These are phyloP conservation scores for Toxonevra muliebris DNA, from an alignment of 2,888 invertebrate genomes.

Conservation along the genomic window DNA sequence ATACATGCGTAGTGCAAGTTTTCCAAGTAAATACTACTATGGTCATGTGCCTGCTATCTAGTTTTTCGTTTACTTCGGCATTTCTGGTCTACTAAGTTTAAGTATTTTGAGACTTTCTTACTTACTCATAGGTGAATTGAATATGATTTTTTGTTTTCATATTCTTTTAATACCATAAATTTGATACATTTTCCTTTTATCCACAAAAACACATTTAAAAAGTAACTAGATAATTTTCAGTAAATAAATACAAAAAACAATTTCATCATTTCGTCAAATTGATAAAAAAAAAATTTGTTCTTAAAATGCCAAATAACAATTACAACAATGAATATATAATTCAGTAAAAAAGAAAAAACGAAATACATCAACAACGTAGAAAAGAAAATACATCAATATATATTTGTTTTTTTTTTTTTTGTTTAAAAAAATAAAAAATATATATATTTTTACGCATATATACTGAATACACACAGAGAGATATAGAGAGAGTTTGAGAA, in stretches of 20 bases:
- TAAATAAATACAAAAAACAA: too few species aligned
- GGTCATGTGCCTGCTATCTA: too few species aligned
- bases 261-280: too few species aligned
- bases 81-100: too few species aligned
- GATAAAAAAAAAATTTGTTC: neutral
- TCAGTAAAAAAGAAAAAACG: conserved; percentile 25
- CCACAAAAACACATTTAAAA: conserved; percentile 10
- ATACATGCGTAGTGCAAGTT: too few species aligned
- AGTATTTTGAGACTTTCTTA: too few species aligned
- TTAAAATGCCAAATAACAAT: conserved; percentile 28
- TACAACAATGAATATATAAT: conserved; percentile 30
- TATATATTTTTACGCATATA: conserved; percentile 19
- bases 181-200: conserved; percentile 4
- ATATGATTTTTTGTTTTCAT: too few species aligned
- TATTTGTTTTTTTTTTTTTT: conserved; percentile 17
- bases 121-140: too few species aligned
- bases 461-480: conserved; percentile 29
- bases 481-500: conserved; percentile 36
- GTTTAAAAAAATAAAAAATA: conserved; percentile 16
- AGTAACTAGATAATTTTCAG: too few species aligned
- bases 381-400: conserved; percentile 39
- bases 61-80: too few species aligned
- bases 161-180: too few species aligned
- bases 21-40: too few species aligned
- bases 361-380: conserved; percentile 42